Evolutionary conservation across 2,888 invertebrate species (phyloP), one percentile per base, ranked within the genome.

Genomic region (Epirrhoe tristata): DNA sequence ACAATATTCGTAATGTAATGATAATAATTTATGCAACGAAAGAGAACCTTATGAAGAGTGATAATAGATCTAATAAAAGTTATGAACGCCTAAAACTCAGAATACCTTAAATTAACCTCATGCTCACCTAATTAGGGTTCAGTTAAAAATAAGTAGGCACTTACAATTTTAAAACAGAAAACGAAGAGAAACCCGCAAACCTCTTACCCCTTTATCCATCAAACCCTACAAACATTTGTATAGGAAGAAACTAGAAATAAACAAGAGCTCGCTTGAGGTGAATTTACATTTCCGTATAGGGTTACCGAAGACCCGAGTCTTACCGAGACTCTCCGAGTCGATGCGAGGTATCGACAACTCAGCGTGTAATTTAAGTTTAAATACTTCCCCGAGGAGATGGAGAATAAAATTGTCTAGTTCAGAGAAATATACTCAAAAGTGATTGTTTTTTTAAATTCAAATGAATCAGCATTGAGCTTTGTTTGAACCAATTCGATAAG

Each of bases 181-280:
- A 36, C 4, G 51, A 24, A 46, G 31, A 48, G 46, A 17, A 51
- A 17, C 7, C 39, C 58, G 14, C 36, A 58, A 32, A 58, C 36
- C 36, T 36, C 46, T 39, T 16, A 36, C 52, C 43, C 48, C 36
- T 48, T 36, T 46, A 65, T 56, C 43, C 52, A 60, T 65, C 60
- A 58, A 50, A n/a, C 52, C 39, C 24, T 34, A 24, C 62, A 63
- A 67, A 67, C 58, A 56, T 67, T 58, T 51, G 51, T 56, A 51
- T 51, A 36, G 56, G 56, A 63, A 63, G 63, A 63, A 67, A 63
- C 55, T 52, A 67, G 55, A 67, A 67, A 67, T 51, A 67, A 67
- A 58, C 34, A 63, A 12, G 17, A 10, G 62, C 32, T 43, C 54
- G 61, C 61, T 32, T 46, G 62, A 54, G 54, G 62, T 46, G 46